Evolutionary conservation across 2,113 vertebrate genomes (phyloP).

Genomic region (Gnathonemus echidnorhynchus): DNA sequence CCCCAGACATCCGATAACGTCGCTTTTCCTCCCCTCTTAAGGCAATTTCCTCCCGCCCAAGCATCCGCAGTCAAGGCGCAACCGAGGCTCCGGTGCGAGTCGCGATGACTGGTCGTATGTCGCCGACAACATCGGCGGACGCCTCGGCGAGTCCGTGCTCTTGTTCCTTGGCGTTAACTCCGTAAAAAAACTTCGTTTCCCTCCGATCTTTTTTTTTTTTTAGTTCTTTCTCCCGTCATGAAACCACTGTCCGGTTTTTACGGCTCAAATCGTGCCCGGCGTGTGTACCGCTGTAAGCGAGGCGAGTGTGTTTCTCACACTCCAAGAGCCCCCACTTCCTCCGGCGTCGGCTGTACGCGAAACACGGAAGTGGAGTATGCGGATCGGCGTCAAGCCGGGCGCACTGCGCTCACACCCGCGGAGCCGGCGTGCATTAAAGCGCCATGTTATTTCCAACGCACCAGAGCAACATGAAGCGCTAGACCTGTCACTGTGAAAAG

Average conservation of each 20-base stretch:
- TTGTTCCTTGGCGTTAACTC: not conserved
- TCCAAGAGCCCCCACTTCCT: conserved; percentile 24
- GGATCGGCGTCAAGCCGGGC: not conserved
- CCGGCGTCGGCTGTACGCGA: not conserved
- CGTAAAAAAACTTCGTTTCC: not conserved
- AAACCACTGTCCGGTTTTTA: not conserved
- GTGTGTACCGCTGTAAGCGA: not conserved
- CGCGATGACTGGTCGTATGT: conserved; percentile 18
- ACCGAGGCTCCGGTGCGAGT: conserved; percentile 29
- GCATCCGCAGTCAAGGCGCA: conserved; percentile 38
- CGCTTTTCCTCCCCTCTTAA: conserved; percentile 30
- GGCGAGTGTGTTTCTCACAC: conserved; percentile 16
- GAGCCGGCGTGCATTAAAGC: not conserved
- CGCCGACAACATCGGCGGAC: conserved; percentile 20
- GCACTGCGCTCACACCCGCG: not conserved
- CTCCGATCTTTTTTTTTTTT: not conserved
- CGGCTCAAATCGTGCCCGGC: not conserved
- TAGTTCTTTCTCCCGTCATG: not conserved
- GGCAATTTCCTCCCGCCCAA: conserved; percentile 26
- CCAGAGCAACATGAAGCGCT: too few relatives aligned
- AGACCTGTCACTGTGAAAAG: not conserved
- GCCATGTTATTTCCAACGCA: not conserved
- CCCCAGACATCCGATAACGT: conserved; percentile 1
- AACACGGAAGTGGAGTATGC: conserved; percentile 10
- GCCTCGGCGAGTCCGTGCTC: not conserved